A percentile compares a stretch with the other conserved stretches of the same genome.
Conservation (phyloP, 2,113 vertebrate species). For the Tretioscincus oriximinensis region DNA sequence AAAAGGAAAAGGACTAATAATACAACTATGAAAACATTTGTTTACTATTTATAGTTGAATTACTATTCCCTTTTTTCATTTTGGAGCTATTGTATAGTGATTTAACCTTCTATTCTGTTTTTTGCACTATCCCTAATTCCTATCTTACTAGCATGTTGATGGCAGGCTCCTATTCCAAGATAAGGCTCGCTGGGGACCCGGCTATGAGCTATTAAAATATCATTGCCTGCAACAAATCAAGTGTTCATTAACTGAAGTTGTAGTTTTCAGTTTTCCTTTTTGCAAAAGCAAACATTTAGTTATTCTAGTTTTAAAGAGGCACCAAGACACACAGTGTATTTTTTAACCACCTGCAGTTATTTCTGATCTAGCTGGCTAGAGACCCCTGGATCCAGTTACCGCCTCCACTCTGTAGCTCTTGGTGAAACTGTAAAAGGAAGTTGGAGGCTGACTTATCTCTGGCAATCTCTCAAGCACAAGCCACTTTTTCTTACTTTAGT, state of each 20-base stretch:
- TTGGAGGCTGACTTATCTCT: conserved; percentile 57
- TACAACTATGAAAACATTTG: too few species aligned
- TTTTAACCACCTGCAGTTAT: conserved; percentile 47
- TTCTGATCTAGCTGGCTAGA: conserved; percentile 31
- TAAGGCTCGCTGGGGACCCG: too few species aligned
- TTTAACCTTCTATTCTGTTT: too few species aligned
- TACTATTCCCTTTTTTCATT: too few species aligned
- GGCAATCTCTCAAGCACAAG: conserved; percentile 58
- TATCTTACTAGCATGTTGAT: too few species aligned
- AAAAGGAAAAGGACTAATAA: too few species aligned
- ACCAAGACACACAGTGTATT: background rate
- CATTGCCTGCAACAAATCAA: background rate
- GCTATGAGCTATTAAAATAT: too few species aligned
- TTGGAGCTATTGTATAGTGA: too few species aligned
- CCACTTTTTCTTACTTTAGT: conserved; percentile 2
- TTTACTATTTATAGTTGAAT: too few species aligned
- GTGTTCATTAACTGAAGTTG: background rate
- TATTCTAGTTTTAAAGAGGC: conserved; percentile 21
- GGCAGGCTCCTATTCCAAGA: too few species aligned
- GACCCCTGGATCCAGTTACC: conserved; percentile 27
- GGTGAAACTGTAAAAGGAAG: conserved; percentile 40
- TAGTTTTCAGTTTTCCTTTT: conserved; percentile 5
- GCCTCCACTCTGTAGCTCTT: background rate
- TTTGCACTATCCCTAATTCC: too few species aligned
- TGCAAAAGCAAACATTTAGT: background rate